Base-by-base conservation (phyloP, 64 coral and sea anemone species). In the Montipora cactus region DNA sequence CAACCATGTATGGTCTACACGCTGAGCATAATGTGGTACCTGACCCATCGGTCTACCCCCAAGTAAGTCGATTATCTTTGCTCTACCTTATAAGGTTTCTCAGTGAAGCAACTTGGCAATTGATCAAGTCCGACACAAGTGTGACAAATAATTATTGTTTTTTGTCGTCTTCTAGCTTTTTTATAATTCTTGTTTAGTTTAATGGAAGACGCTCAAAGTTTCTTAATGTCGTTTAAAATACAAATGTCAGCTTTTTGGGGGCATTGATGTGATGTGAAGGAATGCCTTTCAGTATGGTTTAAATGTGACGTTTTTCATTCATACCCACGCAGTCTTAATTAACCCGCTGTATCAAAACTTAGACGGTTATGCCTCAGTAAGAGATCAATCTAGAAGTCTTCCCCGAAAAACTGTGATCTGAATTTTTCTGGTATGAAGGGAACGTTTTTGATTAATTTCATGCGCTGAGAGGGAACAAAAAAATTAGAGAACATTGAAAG, bases 11-110 rank as follows among this genome's bases (percentile, higher is more conserved):
- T 88, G 93, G 96, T 49, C 90, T 98, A 13, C 82, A 76, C 62
- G 80, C 92, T 77, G 96, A 98, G 79, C 91, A 89, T 15, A 98
- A 98, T 23, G 98, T 99, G 6, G 98, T 99, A 0, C 98, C 98
- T 2, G 98, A 99, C 8, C 95, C 98, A 11, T 96, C 98, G 4
- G 87, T 99, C 1, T 99, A 99, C 89, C 89, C 93, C 37, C 98
- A 99, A 72, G 98, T 99, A 94, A 94, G 98, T 89, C 25, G 3
- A 78, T 9, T 5, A 18, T 21, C 23, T 85, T 77, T 46, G 8
- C 7, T 7, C 1, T 23, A 44, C 22, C 20, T 59, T 57, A 45
- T 22, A 85, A 13, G 44, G 57, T 57, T 57, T 57, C 11, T 57
- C 11, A 75, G 76, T 80, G 20, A 15, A 55, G 61, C 46, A 44